Conservation (phyloP, 2,113 vertebrate species). For the Meriones unguiculatus region DNA sequence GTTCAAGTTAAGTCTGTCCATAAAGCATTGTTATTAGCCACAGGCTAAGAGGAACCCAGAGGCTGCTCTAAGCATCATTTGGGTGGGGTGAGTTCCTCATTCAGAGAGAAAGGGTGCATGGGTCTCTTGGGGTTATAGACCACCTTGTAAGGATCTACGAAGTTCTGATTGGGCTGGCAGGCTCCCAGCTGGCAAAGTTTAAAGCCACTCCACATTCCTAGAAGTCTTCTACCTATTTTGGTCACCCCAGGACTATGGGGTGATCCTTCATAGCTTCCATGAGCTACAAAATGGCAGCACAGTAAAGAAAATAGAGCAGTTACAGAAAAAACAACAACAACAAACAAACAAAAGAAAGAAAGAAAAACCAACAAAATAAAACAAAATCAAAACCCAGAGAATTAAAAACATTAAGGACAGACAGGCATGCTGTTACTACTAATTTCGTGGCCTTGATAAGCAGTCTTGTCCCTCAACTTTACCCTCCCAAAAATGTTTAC, state of each 20-base stretch:
- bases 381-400: neutral
- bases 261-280: neutral
- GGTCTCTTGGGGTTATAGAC: neutral
- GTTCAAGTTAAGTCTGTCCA: neutral
- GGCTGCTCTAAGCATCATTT: neutral
- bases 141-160: neutral
- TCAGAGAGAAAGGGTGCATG: neutral
- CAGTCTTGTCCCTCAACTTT: neutral
- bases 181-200: neutral
- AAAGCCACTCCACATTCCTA: neutral
- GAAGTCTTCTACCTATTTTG: neutral
- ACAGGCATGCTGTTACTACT: neutral
- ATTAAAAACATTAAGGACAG: neutral
- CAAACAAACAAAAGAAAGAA: neutral
- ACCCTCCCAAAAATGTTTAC: neutral
- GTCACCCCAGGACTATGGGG: neutral
- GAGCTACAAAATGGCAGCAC: neutral
- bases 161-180: neutral
- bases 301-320: neutral
- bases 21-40: neutral
- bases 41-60: neutral
- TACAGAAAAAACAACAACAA: neutral
- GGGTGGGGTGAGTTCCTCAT: neutral
- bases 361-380: neutral
- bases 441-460: neutral